phyloP scores from a whole-genome alignment of 1,140 invertebrate genomes.

The Antheraea pernyi region DNA sequence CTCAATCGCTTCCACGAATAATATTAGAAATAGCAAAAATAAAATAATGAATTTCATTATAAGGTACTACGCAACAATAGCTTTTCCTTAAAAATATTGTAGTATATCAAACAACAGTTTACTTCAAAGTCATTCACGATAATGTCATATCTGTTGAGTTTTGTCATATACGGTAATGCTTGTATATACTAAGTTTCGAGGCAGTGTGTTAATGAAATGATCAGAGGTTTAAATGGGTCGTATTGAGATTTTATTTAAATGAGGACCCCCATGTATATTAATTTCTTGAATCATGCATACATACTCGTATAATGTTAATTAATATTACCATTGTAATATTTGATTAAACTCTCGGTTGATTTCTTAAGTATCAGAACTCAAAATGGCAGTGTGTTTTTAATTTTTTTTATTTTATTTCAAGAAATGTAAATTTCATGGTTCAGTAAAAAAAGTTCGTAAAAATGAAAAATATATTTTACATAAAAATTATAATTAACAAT shows the following conservation, averaged over 20 bases:
- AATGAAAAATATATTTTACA: too few species aligned
- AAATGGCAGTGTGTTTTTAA: too few species aligned
- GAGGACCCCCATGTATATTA: background rate
- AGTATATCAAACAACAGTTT: constrained; percentile 2
- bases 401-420: too few species aligned
- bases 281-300: too few species aligned
- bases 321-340: too few species aligned
- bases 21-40: constrained; percentile 14
- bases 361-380: too few species aligned
- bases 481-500: too few species aligned
- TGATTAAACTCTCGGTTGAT: too few species aligned
- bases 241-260: background rate
- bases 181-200: constrained; percentile 8
- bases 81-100: background rate
- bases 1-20: constrained; percentile 28
- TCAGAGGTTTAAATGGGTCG: constrained; percentile 26
- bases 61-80: background rate
- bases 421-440: too few species aligned
- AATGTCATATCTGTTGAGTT: constrained; percentile 6
- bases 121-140: background rate
- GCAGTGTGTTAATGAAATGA: constrained; percentile 33
- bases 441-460: too few species aligned
- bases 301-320: too few species aligned
- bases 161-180: background rate
- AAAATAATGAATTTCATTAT: constrained; percentile 1